Percentiles rank a stretch among this genome's conserved stretches.
Evolutionary conservation across 53 echinoderm and acorn worm genomes (phyloP).

Genomic region (Luidia sarsii): DNA sequence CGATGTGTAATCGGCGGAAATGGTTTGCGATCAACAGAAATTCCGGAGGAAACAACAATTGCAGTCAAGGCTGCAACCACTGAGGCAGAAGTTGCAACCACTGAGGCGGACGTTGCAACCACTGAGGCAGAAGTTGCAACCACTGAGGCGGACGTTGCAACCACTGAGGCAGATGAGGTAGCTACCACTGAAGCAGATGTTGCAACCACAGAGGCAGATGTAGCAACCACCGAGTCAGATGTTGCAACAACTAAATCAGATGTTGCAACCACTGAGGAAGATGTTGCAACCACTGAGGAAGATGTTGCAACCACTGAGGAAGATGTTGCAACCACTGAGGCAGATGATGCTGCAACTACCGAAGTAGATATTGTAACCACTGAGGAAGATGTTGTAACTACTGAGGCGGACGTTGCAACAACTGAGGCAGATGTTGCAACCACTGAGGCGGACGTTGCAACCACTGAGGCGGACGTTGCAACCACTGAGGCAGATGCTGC

Average conservation of each 20-base stretch:
- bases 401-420: background rate
- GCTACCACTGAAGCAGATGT: background rate
- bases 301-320: background rate
- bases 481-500: background rate
- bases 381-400: background rate
- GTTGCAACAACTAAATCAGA: too few relatives aligned
- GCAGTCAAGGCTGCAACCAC: background rate
- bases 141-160: background rate
- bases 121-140: background rate
- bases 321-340: too few relatives aligned
- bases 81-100: background rate
- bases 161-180: background rate
- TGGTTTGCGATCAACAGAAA: too few relatives aligned
- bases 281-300: background rate
- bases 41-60: background rate
- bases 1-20: background rate
- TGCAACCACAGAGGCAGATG: slow-evolving; percentile 22
- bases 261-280: background rate
- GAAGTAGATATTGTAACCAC: too few relatives aligned
- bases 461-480: background rate
- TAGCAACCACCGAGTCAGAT: background rate
- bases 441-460: background rate
- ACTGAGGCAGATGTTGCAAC: slow-evolving; percentile 1
- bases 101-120: background rate
- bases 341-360: background rate